These are phyloP conservation scores for Parazoanthus darwini DNA, from an alignment of 92 coral and sea anemone species.

Conservation along the genomic window DNA sequence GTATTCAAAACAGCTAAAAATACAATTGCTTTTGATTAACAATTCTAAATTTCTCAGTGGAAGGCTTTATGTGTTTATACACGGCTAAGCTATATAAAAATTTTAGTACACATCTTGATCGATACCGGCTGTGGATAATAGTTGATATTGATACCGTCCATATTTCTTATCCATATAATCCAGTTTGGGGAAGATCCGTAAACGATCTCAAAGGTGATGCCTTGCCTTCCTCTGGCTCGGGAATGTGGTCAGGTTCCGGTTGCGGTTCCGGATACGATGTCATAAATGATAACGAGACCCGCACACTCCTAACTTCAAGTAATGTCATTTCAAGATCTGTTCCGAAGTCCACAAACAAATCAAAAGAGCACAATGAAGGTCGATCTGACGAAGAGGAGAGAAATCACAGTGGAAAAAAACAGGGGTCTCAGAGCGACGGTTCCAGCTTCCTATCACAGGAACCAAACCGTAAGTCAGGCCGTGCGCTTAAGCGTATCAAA, in stretches of 20 bases:
- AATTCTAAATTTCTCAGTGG: too few relatives aligned
- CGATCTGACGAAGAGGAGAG: neutral
- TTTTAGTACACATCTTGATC: neutral
- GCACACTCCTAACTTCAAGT: neutral
- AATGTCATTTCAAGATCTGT: neutral
- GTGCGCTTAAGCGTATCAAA: neutral
- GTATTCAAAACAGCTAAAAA: too few relatives aligned
- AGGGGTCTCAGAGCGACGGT: too few relatives aligned
- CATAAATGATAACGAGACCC: neutral
- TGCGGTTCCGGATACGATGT: constrained; percentile 11
- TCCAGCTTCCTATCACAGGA: too few relatives aligned
- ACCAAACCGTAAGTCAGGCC: too few relatives aligned
- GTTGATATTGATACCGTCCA: too few relatives aligned
- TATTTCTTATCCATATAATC: neutral
- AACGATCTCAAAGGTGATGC: neutral
- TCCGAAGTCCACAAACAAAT: neutral
- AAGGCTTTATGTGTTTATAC: neutral
- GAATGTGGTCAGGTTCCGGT: neutral
- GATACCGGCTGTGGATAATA: neutral
- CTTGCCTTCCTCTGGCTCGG: constrained; percentile 4
- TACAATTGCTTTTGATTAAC: too few relatives aligned
- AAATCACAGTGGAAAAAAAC: neutral
- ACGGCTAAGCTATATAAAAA: neutral
- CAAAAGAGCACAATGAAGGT: neutral
- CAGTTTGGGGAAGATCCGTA: neutral